phyloP scores from a whole-genome alignment of 2,888 invertebrate genomes.

The Subacronicta megacephala region DNA sequence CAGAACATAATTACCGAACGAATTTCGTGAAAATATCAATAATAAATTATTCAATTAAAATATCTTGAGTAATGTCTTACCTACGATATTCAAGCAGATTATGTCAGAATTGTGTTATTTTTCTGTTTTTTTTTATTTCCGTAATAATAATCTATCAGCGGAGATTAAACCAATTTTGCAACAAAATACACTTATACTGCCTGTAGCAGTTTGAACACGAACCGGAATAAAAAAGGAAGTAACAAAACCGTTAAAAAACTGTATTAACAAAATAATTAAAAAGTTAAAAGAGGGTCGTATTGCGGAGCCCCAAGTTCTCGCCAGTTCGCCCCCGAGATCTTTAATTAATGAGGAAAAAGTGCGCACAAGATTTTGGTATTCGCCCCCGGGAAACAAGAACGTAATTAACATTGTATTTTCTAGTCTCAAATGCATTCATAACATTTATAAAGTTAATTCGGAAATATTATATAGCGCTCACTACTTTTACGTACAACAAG shows the following conservation, averaged over 20 bases:
- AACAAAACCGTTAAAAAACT: constrained; percentile 1
- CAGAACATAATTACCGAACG: too few relatives aligned
- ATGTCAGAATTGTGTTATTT: too few relatives aligned
- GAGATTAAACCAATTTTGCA: too few relatives aligned
- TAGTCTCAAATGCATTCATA: constrained; percentile 37
- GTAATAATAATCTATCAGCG: too few relatives aligned
- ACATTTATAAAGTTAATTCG: constrained; percentile 35
- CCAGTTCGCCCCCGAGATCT: constrained; percentile 37
- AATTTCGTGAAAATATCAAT: too few relatives aligned
- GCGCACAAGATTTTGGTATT: constrained; percentile 45
- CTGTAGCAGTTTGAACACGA: too few relatives aligned
- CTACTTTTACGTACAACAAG: constrained; percentile 5
- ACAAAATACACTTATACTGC: too few relatives aligned
- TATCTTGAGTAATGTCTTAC: too few relatives aligned
- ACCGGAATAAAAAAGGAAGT: too few relatives aligned
- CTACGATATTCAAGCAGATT: too few relatives aligned
- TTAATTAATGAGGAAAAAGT: constrained; percentile 53
- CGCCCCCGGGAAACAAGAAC: constrained; percentile 29
- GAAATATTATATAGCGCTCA: constrained; percentile 4
- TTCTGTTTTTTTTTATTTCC: too few relatives aligned
- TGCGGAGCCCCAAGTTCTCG: constrained; percentile 16
- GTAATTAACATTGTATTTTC: constrained; percentile 27
- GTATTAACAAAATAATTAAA: constrained; percentile 23
- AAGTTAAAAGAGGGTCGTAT: constrained; percentile 23
- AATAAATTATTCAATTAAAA: too few relatives aligned